Evolutionary conservation across 2,797 vertebrate species (phyloP).

Genomic region (Ceyx erithaca): DNA sequence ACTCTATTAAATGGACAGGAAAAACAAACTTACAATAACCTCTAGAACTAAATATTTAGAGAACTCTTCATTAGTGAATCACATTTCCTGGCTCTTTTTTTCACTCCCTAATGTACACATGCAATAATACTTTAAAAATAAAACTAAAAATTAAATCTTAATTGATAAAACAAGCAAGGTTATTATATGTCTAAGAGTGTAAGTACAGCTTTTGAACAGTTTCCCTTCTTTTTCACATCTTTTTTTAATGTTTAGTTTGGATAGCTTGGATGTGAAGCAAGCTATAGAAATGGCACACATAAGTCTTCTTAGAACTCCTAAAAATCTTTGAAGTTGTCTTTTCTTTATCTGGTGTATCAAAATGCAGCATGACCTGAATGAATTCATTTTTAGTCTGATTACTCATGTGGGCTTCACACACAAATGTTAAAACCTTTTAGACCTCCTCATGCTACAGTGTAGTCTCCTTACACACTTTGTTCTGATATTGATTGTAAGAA

Average conservation of each 20-base stretch:
- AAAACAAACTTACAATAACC: not conserved
- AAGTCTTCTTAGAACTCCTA: not conserved
- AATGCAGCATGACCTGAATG: not conserved
- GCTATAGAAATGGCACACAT: not conserved
- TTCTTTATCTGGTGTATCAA: not conserved
- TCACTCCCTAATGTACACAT: not conserved
- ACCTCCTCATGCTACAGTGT: not conserved
- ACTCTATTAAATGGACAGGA: no score
- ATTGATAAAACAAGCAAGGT: not conserved
- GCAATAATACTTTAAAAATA: not conserved
- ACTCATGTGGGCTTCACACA: not conserved
- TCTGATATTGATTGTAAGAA: constrained; percentile 33
- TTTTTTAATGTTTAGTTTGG: not conserved
- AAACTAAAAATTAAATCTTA: not conserved
- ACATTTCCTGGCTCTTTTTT: not conserved
- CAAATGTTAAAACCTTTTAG: not conserved
- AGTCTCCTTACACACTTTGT: not conserved
- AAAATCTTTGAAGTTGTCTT: not conserved
- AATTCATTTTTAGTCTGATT: not conserved
- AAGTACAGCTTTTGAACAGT: not conserved
- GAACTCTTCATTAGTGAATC: not conserved
- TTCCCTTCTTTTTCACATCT: not conserved
- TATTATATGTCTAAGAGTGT: not conserved
- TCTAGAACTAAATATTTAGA: not conserved
- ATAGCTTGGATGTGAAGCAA: not conserved